phyloP scores from a whole-genome alignment of 2,888 invertebrate species.

The Rhogogaster chlorosoma region DNA sequence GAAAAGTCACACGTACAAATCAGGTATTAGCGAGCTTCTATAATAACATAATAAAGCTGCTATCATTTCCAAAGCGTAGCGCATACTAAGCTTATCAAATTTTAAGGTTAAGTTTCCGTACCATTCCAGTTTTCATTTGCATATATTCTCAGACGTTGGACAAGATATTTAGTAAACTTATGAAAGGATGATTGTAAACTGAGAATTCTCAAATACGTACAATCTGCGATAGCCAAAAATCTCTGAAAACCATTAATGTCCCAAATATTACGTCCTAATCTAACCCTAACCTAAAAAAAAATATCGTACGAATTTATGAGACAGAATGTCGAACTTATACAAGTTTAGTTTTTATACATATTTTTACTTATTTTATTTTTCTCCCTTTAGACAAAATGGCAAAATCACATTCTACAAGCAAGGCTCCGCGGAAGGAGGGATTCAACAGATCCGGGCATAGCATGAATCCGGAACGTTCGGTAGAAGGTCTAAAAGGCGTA shows the following conservation, averaged over 20 bases:
- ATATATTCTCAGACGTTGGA: background rate
- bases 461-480: constrained; percentile 95
- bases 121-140: background rate
- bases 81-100: background rate
- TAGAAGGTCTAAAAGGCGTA: constrained; percentile 90
- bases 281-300: background rate
- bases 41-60: background rate
- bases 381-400: constrained; percentile 81
- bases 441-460: constrained; percentile 94
- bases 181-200: background rate
- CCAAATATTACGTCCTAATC: background rate
- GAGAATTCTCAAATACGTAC: background rate
- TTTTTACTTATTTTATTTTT: background rate
- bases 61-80: background rate
- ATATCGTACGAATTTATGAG: background rate
- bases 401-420: constrained; percentile 86
- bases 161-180: background rate
- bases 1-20: background rate
- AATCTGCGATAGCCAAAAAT: background rate
- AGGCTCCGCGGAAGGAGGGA: constrained; percentile 90
- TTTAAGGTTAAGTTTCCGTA: constrained; percentile 29
- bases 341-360: background rate
- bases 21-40: background rate
- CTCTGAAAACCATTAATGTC: background rate
- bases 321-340: background rate